Conservation (phyloP, 2,113 vertebrate genomes). For the Salvelinus namaycush region DNA sequence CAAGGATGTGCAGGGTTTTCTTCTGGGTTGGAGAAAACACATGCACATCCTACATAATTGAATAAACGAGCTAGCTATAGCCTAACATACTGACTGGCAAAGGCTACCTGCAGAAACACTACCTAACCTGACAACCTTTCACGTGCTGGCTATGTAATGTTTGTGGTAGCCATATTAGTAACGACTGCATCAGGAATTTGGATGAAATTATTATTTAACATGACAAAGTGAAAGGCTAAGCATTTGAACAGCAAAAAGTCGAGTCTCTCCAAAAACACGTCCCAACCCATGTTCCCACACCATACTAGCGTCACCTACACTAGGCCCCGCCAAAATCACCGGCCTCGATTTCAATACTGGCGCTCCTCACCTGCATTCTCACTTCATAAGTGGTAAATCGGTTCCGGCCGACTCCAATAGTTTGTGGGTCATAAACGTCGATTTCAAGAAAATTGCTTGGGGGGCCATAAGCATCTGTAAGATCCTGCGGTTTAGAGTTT, state of each 20-base stretch:
- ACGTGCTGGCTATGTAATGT: too few species aligned
- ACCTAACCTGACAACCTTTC: too few species aligned
- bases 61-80: too few species aligned
- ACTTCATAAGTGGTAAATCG: slow-evolving; percentile 96
- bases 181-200: too few species aligned
- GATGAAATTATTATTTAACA: not conserved
- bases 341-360: not conserved
- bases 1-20: too few species aligned
- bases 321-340: not conserved
- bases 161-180: too few species aligned
- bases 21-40: too few species aligned
- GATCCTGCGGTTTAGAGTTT: slow-evolving; percentile 94
- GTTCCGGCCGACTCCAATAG: slow-evolving; percentile 89
- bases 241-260: not conserved
- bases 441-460: slow-evolving; percentile 98
- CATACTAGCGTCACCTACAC: slow-evolving; percentile 24
- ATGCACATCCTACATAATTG: too few species aligned
- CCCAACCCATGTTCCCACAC: slow-evolving; percentile 45
- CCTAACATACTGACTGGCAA: too few species aligned
- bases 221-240: not conserved
- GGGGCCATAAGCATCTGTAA: slow-evolving; percentile 94
- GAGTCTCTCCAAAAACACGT: not conserved
- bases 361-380: slow-evolving; percentile 86
- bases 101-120: too few species aligned
- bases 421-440: slow-evolving; percentile 96